phyloP scores from a whole-genome alignment of 2,888 invertebrate genomes.

The Crocallis elinguaria region DNA sequence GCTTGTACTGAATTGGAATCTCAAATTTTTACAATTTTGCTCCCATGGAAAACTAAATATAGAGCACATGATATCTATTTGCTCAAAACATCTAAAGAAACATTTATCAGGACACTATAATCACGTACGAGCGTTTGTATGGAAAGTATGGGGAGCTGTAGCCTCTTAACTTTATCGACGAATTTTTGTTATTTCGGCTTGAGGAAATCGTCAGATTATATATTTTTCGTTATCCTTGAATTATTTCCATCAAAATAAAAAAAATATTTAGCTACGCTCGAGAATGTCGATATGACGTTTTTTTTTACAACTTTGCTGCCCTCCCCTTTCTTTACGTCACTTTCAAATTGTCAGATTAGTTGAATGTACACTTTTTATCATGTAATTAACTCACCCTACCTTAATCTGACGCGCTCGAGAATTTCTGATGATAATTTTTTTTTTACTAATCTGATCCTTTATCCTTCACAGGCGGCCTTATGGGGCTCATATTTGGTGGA shows the following conservation, averaged over 20 bases:
- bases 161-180: conserved; percentile 28
- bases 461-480: not conserved
- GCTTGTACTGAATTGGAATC: no score
- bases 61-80: no score
- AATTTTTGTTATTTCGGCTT: conserved; percentile 20
- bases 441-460: not conserved
- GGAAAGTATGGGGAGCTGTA: no score
- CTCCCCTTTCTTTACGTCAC: conserved; percentile 24
- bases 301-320: conserved; percentile 16
- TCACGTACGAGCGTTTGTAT: no score
- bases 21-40: no score
- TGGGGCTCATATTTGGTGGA: not conserved
- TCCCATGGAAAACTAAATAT: no score
- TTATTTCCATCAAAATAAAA: not conserved
- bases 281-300: conserved; percentile 31
- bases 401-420: conserved; percentile 30
- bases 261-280: conserved; percentile 1
- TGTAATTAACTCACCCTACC: conserved; percentile 3
- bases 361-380: not conserved
- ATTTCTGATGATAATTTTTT: conserved; percentile 2
- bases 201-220: conserved; percentile 17
- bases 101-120: no score
- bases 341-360: conserved; percentile 31
- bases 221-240: conserved; percentile 20
- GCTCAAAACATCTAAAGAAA: no score